Conservation (phyloP, 2,113 vertebrate genomes). For the Erinaceus europaeus region DNA sequence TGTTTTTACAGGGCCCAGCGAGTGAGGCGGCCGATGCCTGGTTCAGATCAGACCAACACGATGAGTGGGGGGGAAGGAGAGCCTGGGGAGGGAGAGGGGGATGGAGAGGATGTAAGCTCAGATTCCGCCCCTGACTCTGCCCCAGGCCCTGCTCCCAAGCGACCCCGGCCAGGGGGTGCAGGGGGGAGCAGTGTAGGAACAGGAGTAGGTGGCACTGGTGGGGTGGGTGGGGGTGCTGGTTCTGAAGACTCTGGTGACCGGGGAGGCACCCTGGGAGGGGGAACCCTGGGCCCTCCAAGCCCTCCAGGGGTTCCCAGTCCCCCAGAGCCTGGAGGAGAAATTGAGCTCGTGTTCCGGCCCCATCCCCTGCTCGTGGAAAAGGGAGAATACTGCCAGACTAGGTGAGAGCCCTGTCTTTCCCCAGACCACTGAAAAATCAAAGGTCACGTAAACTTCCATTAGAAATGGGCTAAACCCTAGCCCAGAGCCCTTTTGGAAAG, state of each 20-base stretch:
- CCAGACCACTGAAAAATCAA: background rate
- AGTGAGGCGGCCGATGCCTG: constrained; percentile 85
- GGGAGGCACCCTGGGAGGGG: constrained; percentile 78
- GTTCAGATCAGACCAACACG: constrained; percentile 90
- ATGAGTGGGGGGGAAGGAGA: constrained; percentile 91
- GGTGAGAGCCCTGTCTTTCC: constrained; percentile 74
- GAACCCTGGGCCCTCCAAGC: constrained; percentile 77
- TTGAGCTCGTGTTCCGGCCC: constrained; percentile 91
- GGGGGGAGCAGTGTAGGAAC: constrained; percentile 74
- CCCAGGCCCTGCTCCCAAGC: constrained; percentile 84
- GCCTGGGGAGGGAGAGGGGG: constrained; percentile 74
- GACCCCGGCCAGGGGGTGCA: constrained; percentile 81
- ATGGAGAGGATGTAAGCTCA: constrained; percentile 74
- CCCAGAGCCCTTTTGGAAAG: background rate
- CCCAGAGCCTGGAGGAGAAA: constrained; percentile 87
- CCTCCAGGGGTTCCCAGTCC: constrained; percentile 80
- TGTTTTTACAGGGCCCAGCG: constrained; percentile 86
- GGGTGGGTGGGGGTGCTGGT: constrained; percentile 67
- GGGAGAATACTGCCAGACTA: constrained; percentile 90
- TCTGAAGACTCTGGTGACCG: constrained; percentile 87
- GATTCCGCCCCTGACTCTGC: constrained; percentile 73
- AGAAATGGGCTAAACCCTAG: background rate
- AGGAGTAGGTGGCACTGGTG: constrained; percentile 78
- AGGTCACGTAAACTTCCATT: background rate
- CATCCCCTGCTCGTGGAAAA: constrained; percentile 89